A percentile compares a stretch with the other conserved stretches of the same genome.
These are phyloP conservation scores for Neogale vison DNA, from an alignment of 2,113 vertebrate species.

Conservation along the genomic window DNA sequence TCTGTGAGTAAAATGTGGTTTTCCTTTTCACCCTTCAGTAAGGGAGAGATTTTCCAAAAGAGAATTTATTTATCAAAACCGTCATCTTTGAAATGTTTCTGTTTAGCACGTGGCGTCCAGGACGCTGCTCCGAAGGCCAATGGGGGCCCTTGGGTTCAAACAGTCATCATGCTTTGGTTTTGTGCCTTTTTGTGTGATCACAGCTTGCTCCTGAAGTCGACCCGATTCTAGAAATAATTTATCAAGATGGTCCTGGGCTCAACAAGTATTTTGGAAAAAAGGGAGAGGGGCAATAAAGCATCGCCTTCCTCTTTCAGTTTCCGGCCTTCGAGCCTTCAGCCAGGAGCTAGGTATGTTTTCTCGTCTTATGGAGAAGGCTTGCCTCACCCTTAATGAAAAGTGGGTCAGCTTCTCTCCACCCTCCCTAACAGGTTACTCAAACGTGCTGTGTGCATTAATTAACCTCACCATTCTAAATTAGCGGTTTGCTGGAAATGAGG, in stretches of 20 bases:
- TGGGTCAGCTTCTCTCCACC: neutral
- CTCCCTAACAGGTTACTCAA: slow-evolving; percentile 9
- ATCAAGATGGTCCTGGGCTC: neutral
- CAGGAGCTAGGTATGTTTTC: neutral
- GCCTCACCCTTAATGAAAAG: neutral
- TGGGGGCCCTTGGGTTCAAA: neutral
- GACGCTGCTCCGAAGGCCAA: neutral
- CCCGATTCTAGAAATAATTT: neutral
- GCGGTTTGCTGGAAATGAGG: neutral
- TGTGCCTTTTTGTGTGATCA: neutral
- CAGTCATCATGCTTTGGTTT: neutral
- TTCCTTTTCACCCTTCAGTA: neutral
- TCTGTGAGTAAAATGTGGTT: neutral
- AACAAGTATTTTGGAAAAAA: neutral
- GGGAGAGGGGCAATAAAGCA: neutral
- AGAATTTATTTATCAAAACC: neutral
- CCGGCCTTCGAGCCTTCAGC: neutral
- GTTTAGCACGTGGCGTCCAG: neutral
- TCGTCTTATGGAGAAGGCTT: neutral
- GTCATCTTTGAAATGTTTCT: neutral
- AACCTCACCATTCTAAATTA: slow-evolving; percentile 48
- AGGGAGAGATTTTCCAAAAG: neutral
- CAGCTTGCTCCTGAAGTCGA: neutral
- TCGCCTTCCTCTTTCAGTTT: neutral
- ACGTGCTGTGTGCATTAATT: neutral